phyloP scores from a whole-genome alignment of 92 coral and sea anemone genomes.

The Pocillopora grandis region DNA sequence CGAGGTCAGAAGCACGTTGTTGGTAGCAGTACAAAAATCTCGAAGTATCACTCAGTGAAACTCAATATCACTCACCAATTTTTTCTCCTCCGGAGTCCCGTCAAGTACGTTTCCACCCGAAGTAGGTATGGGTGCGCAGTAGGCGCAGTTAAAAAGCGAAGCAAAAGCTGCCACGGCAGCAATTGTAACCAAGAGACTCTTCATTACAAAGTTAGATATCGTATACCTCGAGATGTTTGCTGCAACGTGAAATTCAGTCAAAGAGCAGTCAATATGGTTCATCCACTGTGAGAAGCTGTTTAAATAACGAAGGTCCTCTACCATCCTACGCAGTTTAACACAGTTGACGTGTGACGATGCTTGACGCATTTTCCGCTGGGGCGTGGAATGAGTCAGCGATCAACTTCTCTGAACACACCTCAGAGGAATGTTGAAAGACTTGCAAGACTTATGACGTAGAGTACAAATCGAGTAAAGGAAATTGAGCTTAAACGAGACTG shows the following conservation, averaged over 20 bases:
- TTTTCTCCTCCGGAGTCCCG: too few species aligned
- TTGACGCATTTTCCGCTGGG: neutral
- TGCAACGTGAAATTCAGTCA: neutral
- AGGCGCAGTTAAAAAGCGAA: neutral
- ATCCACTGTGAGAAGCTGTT: neutral
- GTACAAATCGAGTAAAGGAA: too few species aligned
- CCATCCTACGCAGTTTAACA: neutral
- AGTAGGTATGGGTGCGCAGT: constrained; percentile 4
- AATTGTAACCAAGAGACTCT: neutral
- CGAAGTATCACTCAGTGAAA: too few species aligned
- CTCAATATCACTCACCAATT: too few species aligned
- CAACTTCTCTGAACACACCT: neutral
- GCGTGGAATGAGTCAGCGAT: too few species aligned
- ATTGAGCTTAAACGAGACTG: too few species aligned
- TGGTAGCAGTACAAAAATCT: too few species aligned
- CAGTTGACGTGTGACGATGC: neutral
- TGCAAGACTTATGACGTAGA: neutral
- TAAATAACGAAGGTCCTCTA: neutral
- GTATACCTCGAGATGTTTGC: neutral
- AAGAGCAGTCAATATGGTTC: neutral
- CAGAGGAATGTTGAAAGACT: neutral
- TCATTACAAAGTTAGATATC: neutral
- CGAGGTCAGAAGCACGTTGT: too few species aligned
- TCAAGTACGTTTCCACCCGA: too few species aligned
- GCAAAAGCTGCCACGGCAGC: neutral